Conservation (phyloP, 1,140 invertebrate genomes). For the Oncopeltus fasciatus region DNA sequence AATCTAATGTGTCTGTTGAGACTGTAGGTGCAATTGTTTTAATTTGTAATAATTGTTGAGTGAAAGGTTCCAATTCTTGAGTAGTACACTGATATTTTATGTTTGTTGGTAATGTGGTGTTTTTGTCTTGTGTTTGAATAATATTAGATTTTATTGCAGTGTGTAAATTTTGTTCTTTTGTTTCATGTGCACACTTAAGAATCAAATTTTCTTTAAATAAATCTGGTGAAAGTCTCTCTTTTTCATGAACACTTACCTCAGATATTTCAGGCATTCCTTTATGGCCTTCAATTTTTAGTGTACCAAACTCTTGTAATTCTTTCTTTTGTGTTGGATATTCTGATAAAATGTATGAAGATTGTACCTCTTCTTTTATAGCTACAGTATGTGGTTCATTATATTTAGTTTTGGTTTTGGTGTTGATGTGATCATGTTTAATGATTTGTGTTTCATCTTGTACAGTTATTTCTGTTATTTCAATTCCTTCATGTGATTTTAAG, state of each 20-base stretch:
- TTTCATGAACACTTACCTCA: constrained; percentile 12
- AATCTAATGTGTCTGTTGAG: background rate
- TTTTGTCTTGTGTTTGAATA: background rate
- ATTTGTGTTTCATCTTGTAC: background rate
- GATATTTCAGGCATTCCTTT: background rate
- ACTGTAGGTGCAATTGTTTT: background rate
- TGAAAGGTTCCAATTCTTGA: too few species aligned
- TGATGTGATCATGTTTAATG: background rate
- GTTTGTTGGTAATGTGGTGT: background rate
- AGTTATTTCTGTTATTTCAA: constrained; percentile 5
- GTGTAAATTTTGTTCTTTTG: background rate
- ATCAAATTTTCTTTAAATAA: background rate
- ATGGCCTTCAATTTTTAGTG: background rate
- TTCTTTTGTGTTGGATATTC: background rate
- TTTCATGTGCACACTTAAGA: background rate
- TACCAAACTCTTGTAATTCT: constrained; percentile 1
- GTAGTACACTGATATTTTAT: background rate
- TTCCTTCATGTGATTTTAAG: background rate
- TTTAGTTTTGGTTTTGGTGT: constrained; percentile 1
- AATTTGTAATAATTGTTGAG: too few species aligned
- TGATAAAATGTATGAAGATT: background rate
- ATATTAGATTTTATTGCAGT: background rate
- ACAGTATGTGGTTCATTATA: constrained; percentile 7
- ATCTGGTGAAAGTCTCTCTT: background rate
- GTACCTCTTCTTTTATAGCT: constrained; percentile 19